Evolutionary conservation across 2,797 vertebrate genomes (phyloP).

Genomic region (Menidia menidia): DNA sequence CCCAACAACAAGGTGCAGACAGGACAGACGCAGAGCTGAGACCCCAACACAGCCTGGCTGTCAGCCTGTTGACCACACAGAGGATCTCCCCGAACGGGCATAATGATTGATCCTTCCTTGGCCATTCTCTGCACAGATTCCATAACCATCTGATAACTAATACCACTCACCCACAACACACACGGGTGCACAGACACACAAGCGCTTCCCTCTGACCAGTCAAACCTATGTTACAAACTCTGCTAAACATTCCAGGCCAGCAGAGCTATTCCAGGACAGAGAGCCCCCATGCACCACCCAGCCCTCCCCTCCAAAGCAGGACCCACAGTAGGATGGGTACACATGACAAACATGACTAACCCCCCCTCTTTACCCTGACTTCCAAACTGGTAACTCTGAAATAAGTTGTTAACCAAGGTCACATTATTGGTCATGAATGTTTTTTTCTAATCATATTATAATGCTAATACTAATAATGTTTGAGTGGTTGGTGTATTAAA

Average conservation of each 20-base stretch:
- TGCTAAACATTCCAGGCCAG: conserved; percentile 78
- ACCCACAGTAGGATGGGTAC: conserved; percentile 19
- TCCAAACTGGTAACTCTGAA: not conserved
- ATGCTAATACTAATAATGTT: not conserved
- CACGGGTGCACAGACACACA: conserved; percentile 38
- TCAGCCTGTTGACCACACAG: conserved; percentile 67
- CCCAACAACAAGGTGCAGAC: conserved; percentile 79
- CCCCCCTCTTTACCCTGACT: conserved; percentile 26
- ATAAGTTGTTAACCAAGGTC: too few species aligned
- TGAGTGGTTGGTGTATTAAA: not conserved
- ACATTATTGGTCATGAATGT: too few species aligned
- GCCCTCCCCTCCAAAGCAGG: conserved; percentile 29
- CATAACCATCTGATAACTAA: conserved; percentile 51
- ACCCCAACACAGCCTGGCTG: conserved; percentile 52
- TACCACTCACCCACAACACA: conserved; percentile 29
- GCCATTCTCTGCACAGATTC: conserved; percentile 64
- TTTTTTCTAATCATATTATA: not conserved
- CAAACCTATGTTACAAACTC: conserved; percentile 69
- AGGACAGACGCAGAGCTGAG: conserved; percentile 62
- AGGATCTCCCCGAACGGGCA: conserved; percentile 62
- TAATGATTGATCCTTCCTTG: conserved; percentile 70
- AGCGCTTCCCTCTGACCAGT: conserved; percentile 51
- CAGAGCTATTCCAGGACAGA: conserved; percentile 82
- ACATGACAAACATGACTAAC: conserved; percentile 5
- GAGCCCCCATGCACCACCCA: conserved; percentile 19